These are phyloP conservation scores for Cichlasoma orientale DNA, from an alignment of 2,797 vertebrate species.

Conservation along the genomic window DNA sequence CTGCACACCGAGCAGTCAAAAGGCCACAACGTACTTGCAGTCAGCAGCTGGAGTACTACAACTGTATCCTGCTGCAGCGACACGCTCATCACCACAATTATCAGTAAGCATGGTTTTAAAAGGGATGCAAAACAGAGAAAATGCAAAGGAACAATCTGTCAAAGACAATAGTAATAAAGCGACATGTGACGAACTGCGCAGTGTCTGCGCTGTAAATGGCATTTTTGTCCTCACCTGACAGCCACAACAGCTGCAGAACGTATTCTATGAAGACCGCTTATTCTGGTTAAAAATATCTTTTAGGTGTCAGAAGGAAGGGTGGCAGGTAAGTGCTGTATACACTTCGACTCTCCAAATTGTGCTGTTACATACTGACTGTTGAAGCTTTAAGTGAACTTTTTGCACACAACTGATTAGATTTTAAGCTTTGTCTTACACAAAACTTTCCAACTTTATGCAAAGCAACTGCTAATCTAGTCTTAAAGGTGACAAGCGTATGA, in stretches of 20 bases:
- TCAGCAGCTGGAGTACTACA: background rate
- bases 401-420: background rate
- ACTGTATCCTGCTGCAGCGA: background rate
- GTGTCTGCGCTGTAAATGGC: constrained; percentile 6
- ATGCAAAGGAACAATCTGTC: constrained; percentile 16
- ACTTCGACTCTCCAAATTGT: background rate
- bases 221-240: constrained; percentile 16
- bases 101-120: background rate
- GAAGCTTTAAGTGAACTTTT: background rate
- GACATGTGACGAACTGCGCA: background rate
- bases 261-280: background rate
- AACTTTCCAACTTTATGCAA: constrained; percentile 21
- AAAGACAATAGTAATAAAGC: background rate
- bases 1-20: background rate
- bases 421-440: background rate
- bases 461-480: constrained; percentile 31
- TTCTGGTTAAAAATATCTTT: constrained; percentile 11
- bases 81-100: background rate
- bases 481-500: constrained; percentile 47
- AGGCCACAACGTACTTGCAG: background rate
- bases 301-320: background rate
- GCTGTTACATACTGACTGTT: background rate
- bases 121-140: constrained; percentile 6
- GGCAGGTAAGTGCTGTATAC: background rate
- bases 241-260: background rate